phyloP scores from a whole-genome alignment of 2,888 invertebrate genomes.

The Papilio elwesi region DNA sequence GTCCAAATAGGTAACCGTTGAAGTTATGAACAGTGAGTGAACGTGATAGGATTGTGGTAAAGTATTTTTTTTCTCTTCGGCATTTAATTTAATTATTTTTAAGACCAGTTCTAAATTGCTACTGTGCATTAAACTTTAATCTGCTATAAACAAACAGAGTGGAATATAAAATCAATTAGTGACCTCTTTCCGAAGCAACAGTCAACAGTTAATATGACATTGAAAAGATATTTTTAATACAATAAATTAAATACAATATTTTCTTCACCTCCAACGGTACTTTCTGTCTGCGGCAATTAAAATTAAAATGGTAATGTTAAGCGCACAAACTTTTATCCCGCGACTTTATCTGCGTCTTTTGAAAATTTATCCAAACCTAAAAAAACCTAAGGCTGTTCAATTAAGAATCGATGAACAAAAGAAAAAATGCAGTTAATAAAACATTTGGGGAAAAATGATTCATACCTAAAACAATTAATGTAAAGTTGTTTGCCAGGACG shows the following conservation, averaged over 20 bases:
- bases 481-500: too few species aligned
- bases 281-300: constrained; percentile 27
- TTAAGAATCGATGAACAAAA: too few species aligned
- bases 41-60: too few species aligned
- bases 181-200: constrained; percentile 22
- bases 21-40: too few species aligned
- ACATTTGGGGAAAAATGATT: too few species aligned
- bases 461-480: too few species aligned
- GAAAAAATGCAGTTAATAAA: too few species aligned
- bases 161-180: constrained; percentile 33
- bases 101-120: constrained; percentile 19
- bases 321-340: not conserved
- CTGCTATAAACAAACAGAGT: constrained; percentile 19
- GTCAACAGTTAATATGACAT: constrained; percentile 35
- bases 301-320: constrained; percentile 23
- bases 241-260: constrained; percentile 38
- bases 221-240: constrained; percentile 36
- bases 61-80: not conserved
- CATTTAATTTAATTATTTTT: constrained; percentile 18
- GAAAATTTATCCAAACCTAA: too few species aligned
- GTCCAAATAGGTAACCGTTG: too few species aligned
- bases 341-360: constrained; percentile 1
- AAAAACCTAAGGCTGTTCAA: too few species aligned
- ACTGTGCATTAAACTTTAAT: constrained; percentile 20
- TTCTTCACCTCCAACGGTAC: constrained; percentile 29